Evolutionary conservation across 30 jellyfish, hydroid and myxozoan species (phyloP).

Genomic region (Mastigias papua): DNA sequence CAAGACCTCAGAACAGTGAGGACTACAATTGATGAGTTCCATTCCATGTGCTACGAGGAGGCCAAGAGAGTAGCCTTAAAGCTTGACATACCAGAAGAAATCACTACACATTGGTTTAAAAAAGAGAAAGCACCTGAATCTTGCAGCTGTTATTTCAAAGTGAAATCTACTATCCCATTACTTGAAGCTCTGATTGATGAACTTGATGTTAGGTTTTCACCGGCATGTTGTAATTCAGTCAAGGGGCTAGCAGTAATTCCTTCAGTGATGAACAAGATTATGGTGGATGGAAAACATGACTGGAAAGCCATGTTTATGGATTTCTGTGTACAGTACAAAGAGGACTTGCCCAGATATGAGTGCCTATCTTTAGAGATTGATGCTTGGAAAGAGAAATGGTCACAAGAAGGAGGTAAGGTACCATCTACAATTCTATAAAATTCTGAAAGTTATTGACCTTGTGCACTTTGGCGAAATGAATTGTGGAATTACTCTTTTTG

Average conservation of each 20-base stretch:
- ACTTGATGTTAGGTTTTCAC: not conserved
- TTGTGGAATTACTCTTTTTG: too few relatives aligned
- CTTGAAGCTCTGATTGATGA: not conserved
- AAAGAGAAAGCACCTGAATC: not conserved
- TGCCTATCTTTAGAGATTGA: not conserved
- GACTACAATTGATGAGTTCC: not conserved
- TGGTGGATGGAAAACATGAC: not conserved
- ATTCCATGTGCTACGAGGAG: not conserved
- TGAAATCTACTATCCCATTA: not conserved
- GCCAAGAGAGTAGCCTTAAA: not conserved
- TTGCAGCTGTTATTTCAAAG: not conserved
- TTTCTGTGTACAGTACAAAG: not conserved
- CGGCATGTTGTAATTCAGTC: not conserved
- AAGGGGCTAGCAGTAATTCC: not conserved
- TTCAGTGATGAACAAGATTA: not conserved
- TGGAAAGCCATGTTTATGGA: not conserved
- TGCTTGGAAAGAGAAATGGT: not conserved
- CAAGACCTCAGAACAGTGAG: not conserved
- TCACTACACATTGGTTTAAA: not conserved
- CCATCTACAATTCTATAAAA: not conserved
- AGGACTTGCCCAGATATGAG: not conserved
- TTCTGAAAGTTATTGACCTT: too few relatives aligned
- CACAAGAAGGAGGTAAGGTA: not conserved
- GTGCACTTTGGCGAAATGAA: too few relatives aligned
- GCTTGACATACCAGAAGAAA: not conserved